Base-by-base conservation (phyloP, 2,888 invertebrate species). In the Cordilura impudica region DNA sequence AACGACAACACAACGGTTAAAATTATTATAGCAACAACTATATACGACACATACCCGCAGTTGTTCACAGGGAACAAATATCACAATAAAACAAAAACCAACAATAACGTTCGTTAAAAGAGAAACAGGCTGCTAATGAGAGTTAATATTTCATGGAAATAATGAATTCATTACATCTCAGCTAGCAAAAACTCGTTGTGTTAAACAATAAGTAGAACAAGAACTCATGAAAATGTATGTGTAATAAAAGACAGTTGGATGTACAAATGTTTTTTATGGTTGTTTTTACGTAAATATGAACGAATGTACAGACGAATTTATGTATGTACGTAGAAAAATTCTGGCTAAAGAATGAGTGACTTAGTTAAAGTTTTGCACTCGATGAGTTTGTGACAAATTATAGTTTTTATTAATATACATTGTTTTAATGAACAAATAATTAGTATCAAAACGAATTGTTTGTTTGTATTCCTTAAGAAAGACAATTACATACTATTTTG, bases 101-200 rank as follows among this genome's bases (percentile, higher is more conserved):
- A 39, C 4, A 10, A 35, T 2, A 35, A n/a, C n/a, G n/a, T 39
- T 39, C 35, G 35, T 39, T 39, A 39, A 39, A 39, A 39, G 35
- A 39, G 35, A 39, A 39, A n/a, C 12, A 31, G 2, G 31, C 31
- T 12, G 31, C 10, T 31, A 10, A 10, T 19, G 4, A 65, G 23
- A 1, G 14, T 12, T 45, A 10, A 19, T 31, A 10, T 35, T 61
- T 69, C 54, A 67, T 74, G 12, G 26, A 61, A 67, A 19, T 61
- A 35, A 67, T 74, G 67, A 60, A 74, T 67, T 60, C 43, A 43
- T 35, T 18, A 39, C n/a, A 39, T n/a, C 35, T 12, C 35, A 12
- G 12, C 35, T 39, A n/a, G n/a, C 35, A 39, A n/a, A 39, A 39
- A 39, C 35, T 39, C n/a, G 35, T 39, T 39, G 12, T 31, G 3